Evolutionary conservation across 2,797 vertebrate genomes (phyloP), one percentile per base, ranked within the genome.

Genomic region (Salarias fasciatus): DNA sequence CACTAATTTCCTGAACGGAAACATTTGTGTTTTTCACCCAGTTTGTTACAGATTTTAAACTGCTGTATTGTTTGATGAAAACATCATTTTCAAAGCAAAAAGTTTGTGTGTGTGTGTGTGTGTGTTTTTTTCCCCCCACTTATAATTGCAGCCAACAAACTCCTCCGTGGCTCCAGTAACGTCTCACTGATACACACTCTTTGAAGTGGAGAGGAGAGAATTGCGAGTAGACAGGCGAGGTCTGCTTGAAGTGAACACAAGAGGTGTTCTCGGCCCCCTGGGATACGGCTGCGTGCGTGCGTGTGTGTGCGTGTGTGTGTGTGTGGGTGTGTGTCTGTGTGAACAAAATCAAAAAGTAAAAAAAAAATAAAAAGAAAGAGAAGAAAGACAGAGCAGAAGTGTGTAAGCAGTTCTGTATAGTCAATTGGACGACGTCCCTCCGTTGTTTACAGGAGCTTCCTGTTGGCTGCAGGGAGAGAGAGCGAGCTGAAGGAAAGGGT

Each of bases 151-250:
- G 64, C 49, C 63, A 74, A 74, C 66, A 74, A 65, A 75, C 55
- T 63, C 31, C 14, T 43, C 58, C 44, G 12, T 40, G 33, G 42
- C 51, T 53, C 51, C 52, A 51, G 68, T 6, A 63, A 56, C 66
- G 47, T 71, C 78, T 69, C 53, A 62, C 68, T 77, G 72, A 72
- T 66, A 57, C 18, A 10, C 18, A 10, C 52, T 77, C 76, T 82
- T 82, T 85, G 78, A 86, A 86, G 80, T 77, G 63, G 51, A 54
- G 58, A 75, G 55, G 38, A 67, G 53, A 68, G 60, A 72, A 79
- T 42, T 50, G 43, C 53, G 68, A 69, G 61, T 13, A 77, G 63
- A 83, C 73, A 62, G 76, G 45, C 46, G 49, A 64, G 74, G 77
- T 79, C 66, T 72, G 53, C 77, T 71, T 60, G 51, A 53, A 78